These are phyloP conservation scores for Yponomeuta plumbellus DNA, from an alignment of 2,888 invertebrate genomes.

Conservation along the genomic window DNA sequence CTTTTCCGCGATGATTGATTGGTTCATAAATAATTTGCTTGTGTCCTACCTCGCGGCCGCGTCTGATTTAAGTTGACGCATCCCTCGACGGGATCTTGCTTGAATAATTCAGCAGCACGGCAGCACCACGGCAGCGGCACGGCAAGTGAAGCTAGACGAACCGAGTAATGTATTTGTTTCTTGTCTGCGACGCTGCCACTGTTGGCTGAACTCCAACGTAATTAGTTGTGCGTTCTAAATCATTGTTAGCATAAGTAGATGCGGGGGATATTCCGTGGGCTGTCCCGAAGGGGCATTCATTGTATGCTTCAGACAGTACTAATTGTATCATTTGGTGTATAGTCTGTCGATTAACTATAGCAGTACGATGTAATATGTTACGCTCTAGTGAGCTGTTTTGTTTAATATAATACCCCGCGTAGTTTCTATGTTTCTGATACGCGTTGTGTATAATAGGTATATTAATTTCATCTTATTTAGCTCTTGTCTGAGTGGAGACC, in stretches of 20 bases:
- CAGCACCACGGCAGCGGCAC: not conserved
- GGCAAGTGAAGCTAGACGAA: not conserved
- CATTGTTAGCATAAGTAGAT: slow-evolving; percentile 3
- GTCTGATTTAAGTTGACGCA: not conserved
- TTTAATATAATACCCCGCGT: too few relatives aligned
- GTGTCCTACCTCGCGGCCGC: not conserved
- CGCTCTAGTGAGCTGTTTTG: not conserved
- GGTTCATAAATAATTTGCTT: slow-evolving; percentile 4
- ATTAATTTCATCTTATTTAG: too few relatives aligned
- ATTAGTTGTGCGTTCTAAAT: slow-evolving; percentile 12
- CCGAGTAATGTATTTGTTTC: slow-evolving; percentile 8
- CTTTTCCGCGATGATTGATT: not conserved
- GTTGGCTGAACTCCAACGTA: slow-evolving; percentile 7
- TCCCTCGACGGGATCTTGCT: not conserved
- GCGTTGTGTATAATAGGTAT: too few relatives aligned
- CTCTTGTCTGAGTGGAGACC: too few relatives aligned
- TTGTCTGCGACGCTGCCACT: not conserved
- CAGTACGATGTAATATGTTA: not conserved
- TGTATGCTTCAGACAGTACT: not conserved
- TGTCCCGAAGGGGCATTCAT: not conserved
- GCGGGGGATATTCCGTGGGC: not conserved
- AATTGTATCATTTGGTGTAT: not conserved
- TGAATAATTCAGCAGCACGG: not conserved
- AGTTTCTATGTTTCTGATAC: too few relatives aligned
- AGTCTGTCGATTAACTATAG: not conserved